Evolutionary conservation across 2,113 vertebrate genomes (phyloP).

Genomic region (Rhinolophus sinicus): DNA sequence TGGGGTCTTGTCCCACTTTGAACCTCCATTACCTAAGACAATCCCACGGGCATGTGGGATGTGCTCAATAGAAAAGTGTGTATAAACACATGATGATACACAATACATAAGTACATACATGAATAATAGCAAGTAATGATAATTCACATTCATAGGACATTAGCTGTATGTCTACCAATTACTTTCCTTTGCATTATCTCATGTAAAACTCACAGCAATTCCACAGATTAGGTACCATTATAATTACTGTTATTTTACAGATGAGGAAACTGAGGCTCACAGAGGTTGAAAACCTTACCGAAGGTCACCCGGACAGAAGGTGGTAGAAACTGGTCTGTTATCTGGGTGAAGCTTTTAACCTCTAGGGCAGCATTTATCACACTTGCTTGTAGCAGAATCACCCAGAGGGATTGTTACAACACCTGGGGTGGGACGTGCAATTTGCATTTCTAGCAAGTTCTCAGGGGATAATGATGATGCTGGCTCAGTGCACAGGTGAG

Average conservation of each 20-base stretch:
- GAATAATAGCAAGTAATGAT: background rate
- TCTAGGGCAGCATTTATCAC: background rate
- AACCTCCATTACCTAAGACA: background rate
- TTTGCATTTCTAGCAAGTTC: slow-evolving; percentile 17
- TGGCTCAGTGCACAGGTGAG: background rate
- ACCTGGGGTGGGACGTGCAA: background rate
- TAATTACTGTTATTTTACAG: background rate
- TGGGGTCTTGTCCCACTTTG: background rate
- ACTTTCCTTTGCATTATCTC: background rate
- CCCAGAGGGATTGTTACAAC: background rate
- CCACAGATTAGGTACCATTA: background rate
- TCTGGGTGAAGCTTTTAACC: background rate
- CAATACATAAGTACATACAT: background rate
- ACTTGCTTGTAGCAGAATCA: background rate
- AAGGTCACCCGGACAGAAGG: background rate
- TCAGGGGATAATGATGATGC: background rate
- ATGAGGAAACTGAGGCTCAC: background rate
- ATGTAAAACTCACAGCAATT: background rate
- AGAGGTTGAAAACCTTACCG: background rate
- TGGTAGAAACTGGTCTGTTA: background rate
- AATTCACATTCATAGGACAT: background rate
- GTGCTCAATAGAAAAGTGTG: background rate
- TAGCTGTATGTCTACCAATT: background rate
- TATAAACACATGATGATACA: background rate
- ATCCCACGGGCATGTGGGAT: background rate